Base-by-base conservation (phyloP, 92 coral and sea anemone genomes). In the Zoanthus solanderi region DNA sequence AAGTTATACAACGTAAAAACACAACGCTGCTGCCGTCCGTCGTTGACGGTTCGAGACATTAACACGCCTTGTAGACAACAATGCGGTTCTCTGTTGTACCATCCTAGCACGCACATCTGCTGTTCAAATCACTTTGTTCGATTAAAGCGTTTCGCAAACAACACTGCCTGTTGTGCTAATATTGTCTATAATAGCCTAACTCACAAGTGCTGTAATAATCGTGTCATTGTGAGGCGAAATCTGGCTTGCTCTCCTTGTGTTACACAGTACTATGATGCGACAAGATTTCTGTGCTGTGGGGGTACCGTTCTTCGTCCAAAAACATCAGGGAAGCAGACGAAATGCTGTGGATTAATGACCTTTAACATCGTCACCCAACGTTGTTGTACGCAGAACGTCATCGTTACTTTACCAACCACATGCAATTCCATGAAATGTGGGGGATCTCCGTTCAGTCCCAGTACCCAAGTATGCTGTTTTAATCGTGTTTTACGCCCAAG, bases 221-320 rank as follows among this genome's bases (percentile, higher is more conserved):
- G 75, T 11, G 85, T 65, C n/a, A 44, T 81, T 14, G 32, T 81
- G 7, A 47, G 45, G 63, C 65, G 47, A 47, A 80, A 63, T 14
- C 74, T 81, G 2, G 71, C 85, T n/a, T 66, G 85, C 32, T 14
- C 74, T 47, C 85, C 75, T 9, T 81, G 85, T 60, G 61, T 81
- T 17, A 81, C 75, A 45, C 71, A 16, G 42, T 80, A 63, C 53
- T 80, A 80, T 44, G 85, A 80, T 14, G 60, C 85, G 29, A 80
- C 75, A 12, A 9, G 85, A n/a, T 80, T 80, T 42, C 57, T 80
- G 37, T 80, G 85, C 56, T 80, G 85, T 42, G 85, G 75, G 7
- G 85, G 85, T 10, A 44, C 85, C 37, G 85, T 74, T 17, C 85
- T 63, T 8, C 37, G 32, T 37, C 85, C 75, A 30, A 80, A 73